These are phyloP conservation scores for Pogonomyrmex barbatus DNA, from an alignment of 1,140 invertebrate species.

Conservation along the genomic window DNA sequence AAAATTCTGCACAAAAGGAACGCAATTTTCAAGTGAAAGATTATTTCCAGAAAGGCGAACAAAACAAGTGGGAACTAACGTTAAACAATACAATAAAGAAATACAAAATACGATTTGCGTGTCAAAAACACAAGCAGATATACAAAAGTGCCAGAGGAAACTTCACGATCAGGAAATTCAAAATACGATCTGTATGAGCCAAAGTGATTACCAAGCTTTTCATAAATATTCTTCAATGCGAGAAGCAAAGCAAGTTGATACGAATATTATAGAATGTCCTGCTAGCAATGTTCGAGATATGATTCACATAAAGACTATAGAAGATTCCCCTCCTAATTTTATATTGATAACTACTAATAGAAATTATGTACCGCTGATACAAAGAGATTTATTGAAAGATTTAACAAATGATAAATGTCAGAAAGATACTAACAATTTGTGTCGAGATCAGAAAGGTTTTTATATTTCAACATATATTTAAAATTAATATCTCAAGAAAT, in stretches of 20 bases:
- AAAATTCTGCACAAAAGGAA: neutral
- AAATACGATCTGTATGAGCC: neutral
- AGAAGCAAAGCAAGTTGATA: neutral
- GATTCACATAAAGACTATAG: neutral
- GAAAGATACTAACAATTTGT: neutral
- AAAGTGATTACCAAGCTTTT: neutral
- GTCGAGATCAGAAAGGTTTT: neutral
- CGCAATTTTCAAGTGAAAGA: neutral
- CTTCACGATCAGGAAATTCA: slow-evolving; percentile 24
- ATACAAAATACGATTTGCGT: slow-evolving; percentile 23
- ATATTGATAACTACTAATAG: neutral
- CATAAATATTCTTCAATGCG: neutral
- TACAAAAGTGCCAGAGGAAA: neutral
- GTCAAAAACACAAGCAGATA: neutral
- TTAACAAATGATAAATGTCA: neutral
- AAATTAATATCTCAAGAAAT: slow-evolving; percentile 11
- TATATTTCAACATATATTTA: neutral
- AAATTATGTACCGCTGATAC: neutral
- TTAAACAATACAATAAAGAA: neutral
- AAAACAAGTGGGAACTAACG: neutral
- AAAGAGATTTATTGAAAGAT: neutral
- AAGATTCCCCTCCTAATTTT: neutral
- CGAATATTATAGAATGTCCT: neutral
- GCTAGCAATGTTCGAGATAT: neutral
- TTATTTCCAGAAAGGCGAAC: neutral